These are phyloP conservation scores for Gisinianus flammeolus DNA, from an alignment of 2,888 invertebrate species.

Conservation along the genomic window DNA sequence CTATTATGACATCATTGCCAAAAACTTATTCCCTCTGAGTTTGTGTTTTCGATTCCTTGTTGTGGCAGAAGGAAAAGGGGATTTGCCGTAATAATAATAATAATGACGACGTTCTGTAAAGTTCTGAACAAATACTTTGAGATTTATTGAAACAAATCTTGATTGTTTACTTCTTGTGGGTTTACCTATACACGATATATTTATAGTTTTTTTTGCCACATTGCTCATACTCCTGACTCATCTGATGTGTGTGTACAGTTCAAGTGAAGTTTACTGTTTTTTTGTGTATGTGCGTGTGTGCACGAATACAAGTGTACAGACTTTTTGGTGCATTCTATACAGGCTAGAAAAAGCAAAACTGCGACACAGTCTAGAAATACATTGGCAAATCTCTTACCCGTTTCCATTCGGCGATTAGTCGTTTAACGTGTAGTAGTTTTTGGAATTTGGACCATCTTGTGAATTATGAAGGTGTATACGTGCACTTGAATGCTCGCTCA, in stretches of 20 bases:
- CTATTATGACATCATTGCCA: no score
- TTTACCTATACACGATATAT: no score
- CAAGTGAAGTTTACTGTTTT: no score
- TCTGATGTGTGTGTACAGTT: no score
- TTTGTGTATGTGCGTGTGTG: not conserved
- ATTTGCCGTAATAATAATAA: no score
- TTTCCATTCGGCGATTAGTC: not conserved
- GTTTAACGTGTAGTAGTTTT: not conserved
- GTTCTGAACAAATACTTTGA: no score
- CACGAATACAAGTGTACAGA: not conserved
- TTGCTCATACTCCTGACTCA: not conserved
- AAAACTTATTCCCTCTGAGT: no score
- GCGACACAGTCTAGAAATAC: not conserved
- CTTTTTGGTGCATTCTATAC: not conserved
- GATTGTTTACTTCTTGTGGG: no score
- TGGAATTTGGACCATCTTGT: conserved; percentile 3
- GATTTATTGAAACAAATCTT: no score
- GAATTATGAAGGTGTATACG: not conserved
- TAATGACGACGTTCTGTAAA: no score
- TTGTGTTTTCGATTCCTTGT: no score
- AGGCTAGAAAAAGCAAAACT: not conserved
- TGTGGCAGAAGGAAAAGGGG: no score
- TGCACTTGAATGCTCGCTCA: not conserved
- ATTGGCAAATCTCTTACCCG: not conserved
- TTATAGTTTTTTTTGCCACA: not conserved